Conservation (phyloP, 2,888 invertebrate genomes). For the Chloroclysta siterata region DNA sequence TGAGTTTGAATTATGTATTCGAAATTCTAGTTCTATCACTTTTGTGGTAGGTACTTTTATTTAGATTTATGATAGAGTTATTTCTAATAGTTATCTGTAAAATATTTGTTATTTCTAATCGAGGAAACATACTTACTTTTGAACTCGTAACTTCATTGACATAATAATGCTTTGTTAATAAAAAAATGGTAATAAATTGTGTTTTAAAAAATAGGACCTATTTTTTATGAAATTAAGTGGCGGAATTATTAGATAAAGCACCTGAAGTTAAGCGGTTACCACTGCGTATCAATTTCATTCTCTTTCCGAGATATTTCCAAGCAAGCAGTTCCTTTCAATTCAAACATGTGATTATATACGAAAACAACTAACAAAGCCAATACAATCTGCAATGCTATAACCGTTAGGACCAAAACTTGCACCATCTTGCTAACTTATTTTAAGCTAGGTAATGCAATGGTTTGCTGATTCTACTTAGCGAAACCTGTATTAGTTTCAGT, state of each 20-base stretch:
- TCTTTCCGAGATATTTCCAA: not conserved
- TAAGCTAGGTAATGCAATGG: conserved; percentile 14
- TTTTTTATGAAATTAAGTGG: not conserved
- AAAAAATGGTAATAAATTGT: too few relatives aligned
- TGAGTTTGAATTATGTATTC: not conserved
- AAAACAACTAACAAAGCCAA: conserved; percentile 19
- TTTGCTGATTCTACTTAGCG: conserved; percentile 18
- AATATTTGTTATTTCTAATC: too few relatives aligned
- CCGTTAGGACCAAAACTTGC: conserved; percentile 25
- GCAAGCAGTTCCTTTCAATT: conserved; percentile 14
- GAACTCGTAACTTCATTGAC: too few relatives aligned
- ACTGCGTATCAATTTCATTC: not conserved
- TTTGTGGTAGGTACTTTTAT: not conserved
- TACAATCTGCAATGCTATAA: conserved; percentile 30
- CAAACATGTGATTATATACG: conserved; percentile 19
- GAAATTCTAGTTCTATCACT: not conserved
- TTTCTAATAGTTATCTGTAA: too few relatives aligned
- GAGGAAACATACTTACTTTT: too few relatives aligned
- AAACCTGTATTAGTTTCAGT: conserved; percentile 12
- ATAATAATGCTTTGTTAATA: too few relatives aligned
- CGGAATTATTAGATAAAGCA: not conserved
- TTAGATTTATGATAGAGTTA: not conserved
- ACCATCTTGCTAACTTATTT: conserved; percentile 25
- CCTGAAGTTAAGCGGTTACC: not conserved
- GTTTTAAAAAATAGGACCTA: too few relatives aligned